These are phyloP conservation scores for Passer montanus DNA, from an alignment of 2,113 vertebrate species.

Conservation along the genomic window DNA sequence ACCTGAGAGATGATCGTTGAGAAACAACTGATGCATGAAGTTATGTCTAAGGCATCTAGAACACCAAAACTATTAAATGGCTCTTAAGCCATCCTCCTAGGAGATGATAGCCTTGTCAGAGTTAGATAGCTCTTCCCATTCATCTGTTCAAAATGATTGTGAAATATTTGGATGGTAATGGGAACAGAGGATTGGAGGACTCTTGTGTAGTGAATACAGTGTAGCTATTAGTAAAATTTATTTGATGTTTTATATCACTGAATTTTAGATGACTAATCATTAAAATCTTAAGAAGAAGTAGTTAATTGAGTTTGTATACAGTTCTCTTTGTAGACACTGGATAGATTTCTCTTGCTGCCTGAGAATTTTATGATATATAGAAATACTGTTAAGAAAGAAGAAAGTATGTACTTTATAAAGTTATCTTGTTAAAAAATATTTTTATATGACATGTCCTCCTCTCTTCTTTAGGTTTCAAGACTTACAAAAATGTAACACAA, in stretches of 20 bases:
- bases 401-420: not conserved
- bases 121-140: slow-evolving; percentile 15
- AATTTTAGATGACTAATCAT: not conserved
- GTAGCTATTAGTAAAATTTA: slow-evolving; percentile 20
- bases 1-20: not conserved
- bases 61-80: not conserved
- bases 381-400: not conserved
- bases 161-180: not conserved
- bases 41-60: slow-evolving; percentile 3
- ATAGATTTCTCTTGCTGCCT: not conserved
- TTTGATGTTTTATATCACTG: slow-evolving; percentile 14
- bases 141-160: not conserved
- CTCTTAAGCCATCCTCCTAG: not conserved
- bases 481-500: not conserved
- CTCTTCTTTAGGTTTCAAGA: not conserved
- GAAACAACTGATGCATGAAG: not conserved
- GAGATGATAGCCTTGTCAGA: not conserved
- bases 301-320: not conserved
- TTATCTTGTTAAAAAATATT: not conserved
- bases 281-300: slow-evolving; percentile 2
- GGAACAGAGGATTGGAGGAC: not conserved
- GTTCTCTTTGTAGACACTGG: not conserved
- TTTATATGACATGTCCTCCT: not conserved
- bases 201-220: not conserved
- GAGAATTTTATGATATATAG: not conserved